Evolutionary conservation across 2,113 vertebrate genomes (phyloP), one percentile per base, ranked within the genome.

Genomic region (Tragelaphus buxtoni): DNA sequence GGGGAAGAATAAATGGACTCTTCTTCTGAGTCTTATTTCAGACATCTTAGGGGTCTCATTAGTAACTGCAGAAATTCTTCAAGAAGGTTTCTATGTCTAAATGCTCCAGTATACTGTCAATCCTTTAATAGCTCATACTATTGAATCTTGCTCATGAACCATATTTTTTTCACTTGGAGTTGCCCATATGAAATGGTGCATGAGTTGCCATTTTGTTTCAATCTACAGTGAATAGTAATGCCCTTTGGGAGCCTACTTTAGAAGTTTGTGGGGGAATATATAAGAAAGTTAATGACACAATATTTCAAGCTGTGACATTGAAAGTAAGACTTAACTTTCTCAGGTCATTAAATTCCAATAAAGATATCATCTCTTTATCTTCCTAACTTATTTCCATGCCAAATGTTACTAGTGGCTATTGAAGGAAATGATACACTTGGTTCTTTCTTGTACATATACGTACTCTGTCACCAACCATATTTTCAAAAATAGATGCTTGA

Each of bases 151-250:
- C 22, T 35, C n/a, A 55, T 45, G 11, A 39, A 16, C 12, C 13
- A 12, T 77, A 60, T 60, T 87, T 88, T 95, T 22, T 81, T 42
- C 69, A 55, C 51, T 42, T 51, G 61, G 65, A 96, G 76, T 51
- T n/a, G 22, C 16, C 74, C 74, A 58, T 24, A 51, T 74, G 55
- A 92, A 92, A 47, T 63, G 10, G 30, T 84, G 3, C 53, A 55
- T 81, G 42, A 14, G 32, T 42, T 88, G 12, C 7, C 45, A n/a
- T 77, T 28, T 30, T 85, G 39, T 55, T 88, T 56, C 26, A 91
- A 55, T 85, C 69, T 82, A 8, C 20, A 65, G 10, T 91, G 35
- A 88, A 74, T 90, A 85, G 39, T 49, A 39, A n/a, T 72, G 30
- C 24, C 45, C 18, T 53, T 47, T 17, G 18, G 20, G 39, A 65